A percentile compares a stretch with the other conserved stretches of the same genome.
These are phyloP conservation scores for Acrocephalus kingi DNA, from an alignment of 2,113 vertebrate genomes.

Conservation along the genomic window DNA sequence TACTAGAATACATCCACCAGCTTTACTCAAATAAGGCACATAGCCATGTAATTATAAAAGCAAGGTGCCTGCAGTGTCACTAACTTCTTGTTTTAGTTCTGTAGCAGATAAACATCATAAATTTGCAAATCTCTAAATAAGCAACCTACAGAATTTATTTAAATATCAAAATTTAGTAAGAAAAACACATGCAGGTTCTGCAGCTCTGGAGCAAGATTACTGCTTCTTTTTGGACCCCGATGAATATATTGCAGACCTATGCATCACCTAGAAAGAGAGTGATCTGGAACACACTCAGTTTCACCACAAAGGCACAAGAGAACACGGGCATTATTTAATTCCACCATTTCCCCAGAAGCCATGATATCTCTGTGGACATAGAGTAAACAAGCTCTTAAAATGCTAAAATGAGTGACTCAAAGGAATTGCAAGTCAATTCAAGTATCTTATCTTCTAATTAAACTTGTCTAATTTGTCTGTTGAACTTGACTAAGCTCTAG, in stretches of 20 bases:
- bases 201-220: background rate
- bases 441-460: background rate
- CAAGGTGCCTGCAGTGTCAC: background rate
- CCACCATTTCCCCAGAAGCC: background rate
- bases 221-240: background rate
- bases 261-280: background rate
- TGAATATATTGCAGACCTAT: background rate
- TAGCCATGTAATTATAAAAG: background rate
- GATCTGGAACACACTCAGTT: background rate
- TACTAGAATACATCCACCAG: background rate
- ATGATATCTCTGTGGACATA: background rate
- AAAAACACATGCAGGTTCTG: background rate
- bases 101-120: background rate
- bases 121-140: background rate
- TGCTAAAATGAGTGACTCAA: background rate
- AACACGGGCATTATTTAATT: background rate
- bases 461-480: background rate
- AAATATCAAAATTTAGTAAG: background rate
- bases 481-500: background rate
- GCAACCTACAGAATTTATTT: background rate
- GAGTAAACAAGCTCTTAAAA: background rate
- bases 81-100: background rate
- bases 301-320: background rate
- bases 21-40: background rate
- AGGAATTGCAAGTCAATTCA: background rate